phyloP scores from a whole-genome alignment of 2,888 invertebrate species.

The Sesia bembeciformis region DNA sequence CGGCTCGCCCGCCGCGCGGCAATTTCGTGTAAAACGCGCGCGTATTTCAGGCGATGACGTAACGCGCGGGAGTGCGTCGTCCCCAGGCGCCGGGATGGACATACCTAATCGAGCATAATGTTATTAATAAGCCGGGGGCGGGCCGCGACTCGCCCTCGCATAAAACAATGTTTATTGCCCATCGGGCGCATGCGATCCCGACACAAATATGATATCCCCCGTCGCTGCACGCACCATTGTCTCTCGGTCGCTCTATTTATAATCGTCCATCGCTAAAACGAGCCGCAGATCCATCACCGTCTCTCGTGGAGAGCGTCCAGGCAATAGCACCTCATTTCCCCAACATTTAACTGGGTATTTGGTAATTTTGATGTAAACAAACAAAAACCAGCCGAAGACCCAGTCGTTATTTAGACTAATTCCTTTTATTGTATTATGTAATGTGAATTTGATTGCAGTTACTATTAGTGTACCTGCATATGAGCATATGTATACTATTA shows the following conservation, averaged over 20 bases:
- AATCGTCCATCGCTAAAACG: not conserved
- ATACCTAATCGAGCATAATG: slow-evolving; percentile 37
- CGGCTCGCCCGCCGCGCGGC: slow-evolving; percentile 11
- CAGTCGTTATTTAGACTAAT: too few species aligned
- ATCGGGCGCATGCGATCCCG: slow-evolving; percentile 32
- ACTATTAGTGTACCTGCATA: too few species aligned
- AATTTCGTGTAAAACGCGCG: slow-evolving; percentile 5
- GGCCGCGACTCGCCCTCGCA: slow-evolving; percentile 37
- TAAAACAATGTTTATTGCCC: slow-evolving; percentile 34
- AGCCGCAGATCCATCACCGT: not conserved
- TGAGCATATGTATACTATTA: too few species aligned
- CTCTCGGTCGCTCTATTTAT: not conserved
- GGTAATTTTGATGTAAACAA: too few species aligned
- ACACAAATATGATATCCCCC: not conserved
- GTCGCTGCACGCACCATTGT: not conserved
- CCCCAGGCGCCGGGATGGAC: slow-evolving; percentile 37
- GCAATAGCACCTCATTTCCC: too few species aligned
- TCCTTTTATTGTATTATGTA: too few species aligned
- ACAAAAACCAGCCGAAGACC: too few species aligned
- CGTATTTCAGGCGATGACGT: slow-evolving; percentile 51
- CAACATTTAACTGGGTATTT: too few species aligned
- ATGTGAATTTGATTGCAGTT: too few species aligned
- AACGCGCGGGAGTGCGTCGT: slow-evolving; percentile 28
- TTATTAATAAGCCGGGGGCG: slow-evolving; percentile 49
- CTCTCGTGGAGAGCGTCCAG: too few species aligned